Evolutionary conservation across 2,888 invertebrate species (phyloP).

Genomic region (Cheilosia variabilis): DNA sequence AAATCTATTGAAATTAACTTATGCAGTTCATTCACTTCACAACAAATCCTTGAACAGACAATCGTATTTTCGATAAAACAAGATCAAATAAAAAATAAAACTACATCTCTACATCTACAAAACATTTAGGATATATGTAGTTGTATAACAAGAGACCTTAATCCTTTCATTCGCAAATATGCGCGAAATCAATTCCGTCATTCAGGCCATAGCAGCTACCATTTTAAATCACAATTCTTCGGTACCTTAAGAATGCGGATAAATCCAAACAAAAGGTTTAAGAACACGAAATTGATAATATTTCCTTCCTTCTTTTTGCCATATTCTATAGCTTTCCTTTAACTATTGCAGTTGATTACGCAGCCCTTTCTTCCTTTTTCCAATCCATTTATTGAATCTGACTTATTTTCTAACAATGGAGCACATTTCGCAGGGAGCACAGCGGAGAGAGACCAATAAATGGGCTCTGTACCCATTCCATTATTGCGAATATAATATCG

Average conservation of each 20-base stretch:
- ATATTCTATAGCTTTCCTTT: conserved; percentile 26
- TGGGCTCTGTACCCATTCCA: conserved; percentile 33
- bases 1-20: too few species aligned
- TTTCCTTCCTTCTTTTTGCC: conserved; percentile 34
- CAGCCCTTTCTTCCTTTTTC: conserved; percentile 34
- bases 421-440: conserved; percentile 17
- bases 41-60: too few species aligned
- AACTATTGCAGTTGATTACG: conserved; percentile 32
- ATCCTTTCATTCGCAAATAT: conserved; percentile 15
- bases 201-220: conserved; percentile 17
- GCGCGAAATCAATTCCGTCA: conserved; percentile 32
- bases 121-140: neutral
- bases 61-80: too few species aligned
- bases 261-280: conserved; percentile 38
- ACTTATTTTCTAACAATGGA: conserved; percentile 61
- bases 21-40: too few species aligned
- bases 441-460: conserved; percentile 51
- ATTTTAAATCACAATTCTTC: conserved; percentile 32
- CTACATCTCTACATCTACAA: neutral
- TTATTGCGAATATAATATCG: conserved; percentile 62
- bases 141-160: neutral
- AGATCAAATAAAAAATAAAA: too few species aligned
- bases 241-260: neutral
- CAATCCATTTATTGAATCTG: conserved; percentile 69
- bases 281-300: conserved; percentile 44